Percentiles rank a stretch among this genome's conserved stretches.
Evolutionary conservation across 30 jellyfish, hydroid and myxozoan species (phyloP).

Genomic region (Chrysaora quinquecirrha): DNA sequence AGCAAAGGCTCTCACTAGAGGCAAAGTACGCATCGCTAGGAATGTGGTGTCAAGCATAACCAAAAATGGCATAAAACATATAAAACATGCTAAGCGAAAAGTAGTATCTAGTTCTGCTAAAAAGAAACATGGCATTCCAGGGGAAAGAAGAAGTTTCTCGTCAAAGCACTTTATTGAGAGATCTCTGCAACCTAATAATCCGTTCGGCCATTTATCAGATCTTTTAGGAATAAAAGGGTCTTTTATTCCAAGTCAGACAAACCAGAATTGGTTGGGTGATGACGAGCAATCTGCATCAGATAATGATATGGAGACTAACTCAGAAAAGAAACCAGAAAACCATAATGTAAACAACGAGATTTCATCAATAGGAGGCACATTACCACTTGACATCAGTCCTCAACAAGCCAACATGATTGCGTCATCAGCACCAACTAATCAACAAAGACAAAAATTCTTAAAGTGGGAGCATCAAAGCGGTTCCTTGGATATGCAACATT

Average conservation of each 20-base stretch:
- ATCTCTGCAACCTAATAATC: conserved; percentile 7
- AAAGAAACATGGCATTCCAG: conserved; percentile 4
- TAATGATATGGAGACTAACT: neutral
- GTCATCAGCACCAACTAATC: conserved; percentile 30
- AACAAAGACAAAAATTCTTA: conserved; percentile 41
- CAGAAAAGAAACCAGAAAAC: neutral
- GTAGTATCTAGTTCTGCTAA: neutral
- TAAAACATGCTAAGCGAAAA: no score
- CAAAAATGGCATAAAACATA: neutral
- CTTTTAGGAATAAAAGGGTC: conserved; percentile 53
- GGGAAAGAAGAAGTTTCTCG: neutral
- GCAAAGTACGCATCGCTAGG: neutral
- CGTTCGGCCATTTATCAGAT: conserved; percentile 59
- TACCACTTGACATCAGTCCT: conserved; percentile 50
- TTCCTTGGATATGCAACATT: conserved; percentile 55
- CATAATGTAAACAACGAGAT: neutral
- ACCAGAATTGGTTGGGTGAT: conserved; percentile 58
- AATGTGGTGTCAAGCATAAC: neutral
- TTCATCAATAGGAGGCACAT: conserved; percentile 13
- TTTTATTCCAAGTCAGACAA: conserved; percentile 53
- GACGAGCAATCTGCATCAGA: conserved; percentile 23
- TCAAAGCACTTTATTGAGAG: conserved; percentile 47
- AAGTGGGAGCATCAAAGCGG: conserved; percentile 63
- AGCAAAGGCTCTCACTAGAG: neutral
- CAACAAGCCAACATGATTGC: conserved; percentile 35